A percentile compares a stretch with the other conserved stretches of the same genome.
These are phyloP conservation scores for Misgurnus anguillicaudatus DNA, from an alignment of 2,113 vertebrate species.

Conservation along the genomic window DNA sequence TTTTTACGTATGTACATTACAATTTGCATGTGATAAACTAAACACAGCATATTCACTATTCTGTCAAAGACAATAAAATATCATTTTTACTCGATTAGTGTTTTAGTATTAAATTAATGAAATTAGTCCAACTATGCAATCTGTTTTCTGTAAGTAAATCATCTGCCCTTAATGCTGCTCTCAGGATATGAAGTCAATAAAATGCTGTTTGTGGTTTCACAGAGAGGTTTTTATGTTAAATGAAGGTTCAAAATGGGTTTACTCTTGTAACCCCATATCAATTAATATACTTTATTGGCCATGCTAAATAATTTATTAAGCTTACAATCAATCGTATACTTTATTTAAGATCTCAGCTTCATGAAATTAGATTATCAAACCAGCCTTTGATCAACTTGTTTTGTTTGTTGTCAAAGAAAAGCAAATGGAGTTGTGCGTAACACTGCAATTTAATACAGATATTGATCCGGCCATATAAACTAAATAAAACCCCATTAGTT, in stretches of 20 bases:
- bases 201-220: background rate
- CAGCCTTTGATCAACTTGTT: background rate
- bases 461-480: conserved; percentile 1
- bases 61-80: background rate
- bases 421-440: conserved; percentile 8
- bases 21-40: no score
- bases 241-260: background rate
- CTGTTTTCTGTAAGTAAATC: background rate
- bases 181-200: background rate
- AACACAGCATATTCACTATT: no score
- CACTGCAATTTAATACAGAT: conserved; percentile 2
- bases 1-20: no score
- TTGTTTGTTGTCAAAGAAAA: conserved; percentile 10
- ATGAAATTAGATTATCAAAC: conserved; percentile 15
- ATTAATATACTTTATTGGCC: background rate
- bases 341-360: background rate
- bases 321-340: background rate
- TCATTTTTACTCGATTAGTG: no score
- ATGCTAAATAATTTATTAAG: conserved; percentile 4
- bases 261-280: conserved; percentile 14
- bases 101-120: background rate
- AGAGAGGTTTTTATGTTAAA: conserved; percentile 6
- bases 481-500: background rate
- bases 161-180: background rate
- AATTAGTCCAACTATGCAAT: background rate